Conservation (phyloP, 2,797 vertebrate species). For the Pangasius mekongensis region DNA sequence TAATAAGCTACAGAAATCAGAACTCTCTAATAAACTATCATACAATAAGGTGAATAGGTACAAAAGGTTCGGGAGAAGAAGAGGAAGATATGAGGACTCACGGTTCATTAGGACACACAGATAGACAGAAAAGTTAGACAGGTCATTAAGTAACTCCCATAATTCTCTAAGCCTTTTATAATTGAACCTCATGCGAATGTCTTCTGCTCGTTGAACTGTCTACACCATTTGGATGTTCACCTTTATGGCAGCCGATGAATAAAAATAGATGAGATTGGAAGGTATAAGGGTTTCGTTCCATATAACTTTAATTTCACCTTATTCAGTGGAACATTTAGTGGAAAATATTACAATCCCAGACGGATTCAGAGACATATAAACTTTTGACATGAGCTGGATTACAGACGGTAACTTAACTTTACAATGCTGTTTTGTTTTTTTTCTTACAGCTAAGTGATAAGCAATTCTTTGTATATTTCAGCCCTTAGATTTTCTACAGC, state of each 20-base stretch:
- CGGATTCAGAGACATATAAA: neutral
- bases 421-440: neutral
- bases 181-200: neutral
- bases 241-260: neutral
- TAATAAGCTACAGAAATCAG: neutral
- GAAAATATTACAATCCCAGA: neutral
- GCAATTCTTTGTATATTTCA: neutral
- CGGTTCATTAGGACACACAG: neutral
- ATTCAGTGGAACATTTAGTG: neutral
- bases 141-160: neutral
- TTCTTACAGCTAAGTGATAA: neutral
- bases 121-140: neutral
- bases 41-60: neutral
- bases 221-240: neutral
- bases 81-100: neutral
- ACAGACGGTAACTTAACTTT: neutral
- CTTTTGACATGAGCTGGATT: neutral
- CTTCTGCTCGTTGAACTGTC: conserved; percentile 1
- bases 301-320: neutral
- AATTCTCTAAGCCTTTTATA: neutral
- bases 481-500: neutral
- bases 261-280: neutral
- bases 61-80: neutral
- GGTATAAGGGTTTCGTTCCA: neutral
- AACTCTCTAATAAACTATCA: too few relatives aligned